Base-by-base conservation (phyloP, 2,113 vertebrate genomes). In the Chaenocephalus aceratus region DNA sequence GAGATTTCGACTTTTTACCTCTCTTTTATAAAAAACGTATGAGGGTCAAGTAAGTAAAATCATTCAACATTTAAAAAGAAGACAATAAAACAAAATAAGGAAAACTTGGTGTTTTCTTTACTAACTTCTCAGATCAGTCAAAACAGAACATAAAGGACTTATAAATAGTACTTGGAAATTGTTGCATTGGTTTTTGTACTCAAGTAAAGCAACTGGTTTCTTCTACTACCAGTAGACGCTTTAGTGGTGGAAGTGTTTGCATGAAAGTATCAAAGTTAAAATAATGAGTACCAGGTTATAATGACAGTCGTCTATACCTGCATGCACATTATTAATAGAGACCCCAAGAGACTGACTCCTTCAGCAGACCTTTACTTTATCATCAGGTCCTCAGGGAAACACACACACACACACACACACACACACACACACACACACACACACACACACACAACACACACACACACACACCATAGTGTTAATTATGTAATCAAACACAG, bases 401-500 rank as follows among this genome's bases (percentile, higher is more conserved):
- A 26, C 26, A 26, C 26, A 26, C 26, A 26, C 26, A 26, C 26
- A 26, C 26, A 26, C 26, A 26, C 26, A 26, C 26, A 26, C 26
- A 26, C 26, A 26, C 26, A 26, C 36, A 41, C 36, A 41, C 36
- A 82, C 36, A 23, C 54, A 58, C 75, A 49, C 54, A 15, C 57
- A 44, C 69, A 66, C 61, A 62, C 45, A 69, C 77, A 64, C 59
- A 59, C 58, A 58, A 46, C 68, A 64, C 59, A 57, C 52, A 66
- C 82, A 60, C 54, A 54, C 54, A 59, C 44, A 72, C 26, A 26
- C 57, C 62, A 72, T 41, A 23, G 68, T 59, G 72, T 58, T 70
- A 68, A 80, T 88, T 36, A 82, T 86, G 87, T 86, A 82, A 90
- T 89, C 77, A 89, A 82, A 61, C 45, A 11, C 77, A 80, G 72